These are phyloP conservation scores for Antennarius striatus DNA, from an alignment of 2,113 vertebrate species.

Conservation along the genomic window DNA sequence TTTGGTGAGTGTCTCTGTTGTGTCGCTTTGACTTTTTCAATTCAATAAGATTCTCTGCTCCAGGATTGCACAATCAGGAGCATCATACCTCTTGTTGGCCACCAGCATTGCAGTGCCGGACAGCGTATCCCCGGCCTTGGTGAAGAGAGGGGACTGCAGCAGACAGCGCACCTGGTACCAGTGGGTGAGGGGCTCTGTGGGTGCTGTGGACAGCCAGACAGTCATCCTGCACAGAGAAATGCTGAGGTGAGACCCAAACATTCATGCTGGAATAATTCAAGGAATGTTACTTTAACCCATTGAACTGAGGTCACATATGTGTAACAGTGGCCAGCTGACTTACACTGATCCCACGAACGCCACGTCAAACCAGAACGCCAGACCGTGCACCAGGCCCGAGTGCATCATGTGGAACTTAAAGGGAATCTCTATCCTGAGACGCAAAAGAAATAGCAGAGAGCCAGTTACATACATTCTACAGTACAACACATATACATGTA, in stretches of 20 bases:
- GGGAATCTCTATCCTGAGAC: constrained; percentile 91
- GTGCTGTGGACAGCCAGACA: constrained; percentile 93
- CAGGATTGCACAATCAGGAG: too few species aligned
- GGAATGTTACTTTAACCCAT: too few species aligned
- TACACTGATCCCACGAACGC: constrained; percentile 93
- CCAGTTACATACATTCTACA: not conserved
- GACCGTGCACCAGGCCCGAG: constrained; percentile 91
- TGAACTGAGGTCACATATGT: too few species aligned
- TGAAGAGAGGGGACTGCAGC: constrained; percentile 93
- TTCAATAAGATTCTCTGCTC: too few species aligned
- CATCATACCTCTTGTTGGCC: constrained; percentile 89
- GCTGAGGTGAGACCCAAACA: too few species aligned
- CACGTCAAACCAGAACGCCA: constrained; percentile 97
- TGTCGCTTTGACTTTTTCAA: too few species aligned
- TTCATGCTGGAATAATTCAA: not conserved
- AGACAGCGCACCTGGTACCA: constrained; percentile 97
- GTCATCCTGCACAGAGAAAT: constrained; percentile 82
- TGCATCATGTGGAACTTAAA: constrained; percentile 98
- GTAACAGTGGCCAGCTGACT: constrained; percentile 58
- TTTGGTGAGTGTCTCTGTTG: too few species aligned
- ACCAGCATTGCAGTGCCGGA: constrained; percentile 92
- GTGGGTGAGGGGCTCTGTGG: constrained; percentile 93
- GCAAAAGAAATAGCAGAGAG: not conserved
- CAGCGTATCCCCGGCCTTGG: constrained; percentile 94
- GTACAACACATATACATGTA: too few species aligned